Evolutionary conservation across 2,113 vertebrate species (phyloP), one percentile per base, ranked within the genome.

Genomic region (Anser brachyrhynchus): DNA sequence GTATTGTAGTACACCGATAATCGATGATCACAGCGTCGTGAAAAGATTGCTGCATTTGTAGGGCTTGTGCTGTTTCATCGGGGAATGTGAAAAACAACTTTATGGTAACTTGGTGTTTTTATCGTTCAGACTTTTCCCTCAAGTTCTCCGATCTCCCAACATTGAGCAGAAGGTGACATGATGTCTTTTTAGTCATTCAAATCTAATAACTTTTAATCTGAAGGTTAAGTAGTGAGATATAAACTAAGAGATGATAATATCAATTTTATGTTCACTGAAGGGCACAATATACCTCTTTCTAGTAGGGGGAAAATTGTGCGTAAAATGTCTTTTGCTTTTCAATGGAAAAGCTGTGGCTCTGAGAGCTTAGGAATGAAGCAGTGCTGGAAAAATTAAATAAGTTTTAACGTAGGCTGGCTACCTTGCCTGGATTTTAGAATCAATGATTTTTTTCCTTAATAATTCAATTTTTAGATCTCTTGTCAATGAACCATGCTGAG

Each of bases 171-270:
- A 98, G 97, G 97, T 98, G 98, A 98, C 97, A 97, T 90, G 95
- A 95, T 97, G 96, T 97, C 97, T 98, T 98, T 96, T 97, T 96
- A 98, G 97, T 98, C 98, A 98, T 98, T 98, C 98, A 98, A 97
- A 97, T 98, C 97, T 98, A 98, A 98, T 98, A 98, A 98, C 98
- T 98, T 98, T 98, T 98, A 98, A 98, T 98, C 98, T 98, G 98
- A 98, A 98, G 98, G 98, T 98, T 98, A 98, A 98, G 98, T 98
- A 98, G 98, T 98, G 97, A 98, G 97, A 98, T 98, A 98, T 98
- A 98, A 98, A 98, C 97, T 98, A 97, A 98, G 97, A 98, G 97
- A 98, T 80, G 97, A 98, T 98, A 98, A 98, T 98, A 98, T 98
- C 98, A 98, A 98, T 98, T 98, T 98, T 97, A 98, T 98, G 97